Conservation (phyloP, 2,888 invertebrate species). For the Andrena flavipes region DNA sequence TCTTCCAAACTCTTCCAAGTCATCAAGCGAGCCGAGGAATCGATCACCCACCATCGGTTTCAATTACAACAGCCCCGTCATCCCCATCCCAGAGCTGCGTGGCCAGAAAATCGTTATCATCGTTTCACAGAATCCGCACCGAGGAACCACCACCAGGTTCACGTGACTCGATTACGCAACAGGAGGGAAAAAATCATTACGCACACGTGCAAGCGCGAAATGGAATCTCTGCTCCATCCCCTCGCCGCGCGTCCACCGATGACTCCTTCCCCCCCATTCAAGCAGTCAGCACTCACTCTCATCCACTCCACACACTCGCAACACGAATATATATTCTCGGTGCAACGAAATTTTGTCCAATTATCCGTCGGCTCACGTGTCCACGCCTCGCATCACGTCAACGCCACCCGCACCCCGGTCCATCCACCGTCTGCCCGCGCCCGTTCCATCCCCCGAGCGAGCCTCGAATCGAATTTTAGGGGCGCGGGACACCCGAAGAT, state of each 20-base stretch:
- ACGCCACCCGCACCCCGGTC: slow-evolving; percentile 27
- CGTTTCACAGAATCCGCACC: slow-evolving; percentile 45
- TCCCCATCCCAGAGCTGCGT: not conserved
- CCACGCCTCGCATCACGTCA: slow-evolving; percentile 48
- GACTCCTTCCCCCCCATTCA: slow-evolving; percentile 28
- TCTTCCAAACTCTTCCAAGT: not conserved
- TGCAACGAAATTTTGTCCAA: slow-evolving; percentile 61
- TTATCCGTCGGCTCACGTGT: slow-evolving; percentile 64
- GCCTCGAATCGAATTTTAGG: not conserved
- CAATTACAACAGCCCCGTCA: not conserved
- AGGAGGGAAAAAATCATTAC: slow-evolving; percentile 41
- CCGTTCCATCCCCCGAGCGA: not conserved
- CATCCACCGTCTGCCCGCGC: slow-evolving; percentile 1
- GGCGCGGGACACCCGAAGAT: not conserved
- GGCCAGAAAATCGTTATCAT: not conserved
- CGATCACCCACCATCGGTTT: not conserved
- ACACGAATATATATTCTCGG: slow-evolving; percentile 23
- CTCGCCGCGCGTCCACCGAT: slow-evolving; percentile 22
- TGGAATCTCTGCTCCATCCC: slow-evolving; percentile 45
- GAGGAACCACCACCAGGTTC: slow-evolving; percentile 56
- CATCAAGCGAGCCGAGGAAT: not conserved
- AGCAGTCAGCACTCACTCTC: not conserved
- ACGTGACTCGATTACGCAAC: slow-evolving; percentile 58
- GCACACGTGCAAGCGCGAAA: slow-evolving; percentile 47
- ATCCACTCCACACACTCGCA: slow-evolving; percentile 7